Evolutionary conservation across 2,888 invertebrate genomes (phyloP).

Genomic region (Leucoma salicis): DNA sequence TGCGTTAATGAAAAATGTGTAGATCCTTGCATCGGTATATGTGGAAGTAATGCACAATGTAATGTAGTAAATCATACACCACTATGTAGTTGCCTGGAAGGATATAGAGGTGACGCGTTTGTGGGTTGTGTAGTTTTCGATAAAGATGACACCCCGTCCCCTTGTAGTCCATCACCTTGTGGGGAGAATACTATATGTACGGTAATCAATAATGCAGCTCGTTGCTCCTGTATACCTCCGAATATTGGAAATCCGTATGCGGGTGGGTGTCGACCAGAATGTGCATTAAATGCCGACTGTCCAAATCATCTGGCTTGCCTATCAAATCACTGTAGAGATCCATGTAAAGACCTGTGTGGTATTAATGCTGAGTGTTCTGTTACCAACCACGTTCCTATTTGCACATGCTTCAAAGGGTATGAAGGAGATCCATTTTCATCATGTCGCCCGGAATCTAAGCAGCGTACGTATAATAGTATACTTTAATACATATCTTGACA

Average conservation of each 20-base stretch:
- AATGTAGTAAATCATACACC: conserved; percentile 91
- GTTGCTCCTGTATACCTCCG: conserved; percentile 93
- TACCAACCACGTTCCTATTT: conserved; percentile 91
- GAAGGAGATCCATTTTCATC: conserved; percentile 92
- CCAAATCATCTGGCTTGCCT: conserved; percentile 89
- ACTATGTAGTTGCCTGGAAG: conserved; percentile 89
- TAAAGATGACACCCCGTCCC: conserved; percentile 72
- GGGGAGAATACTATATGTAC: conserved; percentile 92
- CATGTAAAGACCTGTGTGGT: conserved; percentile 92
- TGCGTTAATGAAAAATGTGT: conserved; percentile 91
- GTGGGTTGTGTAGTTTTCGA: conserved; percentile 86
- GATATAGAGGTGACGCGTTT: conserved; percentile 92
- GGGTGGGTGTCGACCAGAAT: conserved; percentile 93
- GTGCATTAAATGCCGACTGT: conserved; percentile 91
- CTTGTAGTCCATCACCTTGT: conserved; percentile 91
- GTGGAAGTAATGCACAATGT: conserved; percentile 91
- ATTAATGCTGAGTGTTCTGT: conserved; percentile 91
- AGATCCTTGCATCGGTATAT: conserved; percentile 89
- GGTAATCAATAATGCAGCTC: conserved; percentile 85
- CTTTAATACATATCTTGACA: neutral
- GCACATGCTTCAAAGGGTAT: conserved; percentile 88
- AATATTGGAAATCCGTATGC: conserved; percentile 94
- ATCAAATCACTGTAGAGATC: conserved; percentile 92
- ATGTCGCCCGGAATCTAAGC: conserved; percentile 82
- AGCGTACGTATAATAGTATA: conserved; percentile 71